Evolutionary conservation across 2,888 invertebrate species (phyloP), one percentile per base, ranked within the genome.

Genomic region (Noctua comes): DNA sequence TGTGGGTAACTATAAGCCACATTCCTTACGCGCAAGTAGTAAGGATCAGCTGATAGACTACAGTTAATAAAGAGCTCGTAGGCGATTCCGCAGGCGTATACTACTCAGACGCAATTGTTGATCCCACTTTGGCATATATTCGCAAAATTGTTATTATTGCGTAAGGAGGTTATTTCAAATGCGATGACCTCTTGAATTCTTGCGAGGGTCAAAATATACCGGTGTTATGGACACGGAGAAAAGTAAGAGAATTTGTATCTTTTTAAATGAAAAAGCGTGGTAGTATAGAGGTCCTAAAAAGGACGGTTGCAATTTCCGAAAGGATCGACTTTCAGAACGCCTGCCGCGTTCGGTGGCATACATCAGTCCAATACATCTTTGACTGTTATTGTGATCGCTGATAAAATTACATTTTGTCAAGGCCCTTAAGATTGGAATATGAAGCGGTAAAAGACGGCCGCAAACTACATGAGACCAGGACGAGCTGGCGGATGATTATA

Each of bases 11-110:
- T 18, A 68, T 62, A 8, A 59, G 21, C 64, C 31, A 64, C 84
- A 85, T 86, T 84, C 80, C 71, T 76, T 31, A 73, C n/a, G 48
- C 54, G 73, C 69, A 80, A 81, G 71, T 85, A 82, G 76, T 87
- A 86, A 59, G 66, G 21, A 85, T 76, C 88, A 87, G 82, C 86
- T 85, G 86, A 71, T 62, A 46, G 78, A 69, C 71, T 40, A 48
- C 13, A 11, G 57, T 57, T 64, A 76, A 78, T 73, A 18, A 57
- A 11, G 24, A 66, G 21, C 21, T 68, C 78, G 86, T 86, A 85
- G 86, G 86, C 82, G 86, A 73, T n/a, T 13, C 21, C 72, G 85
- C 87, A 72, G 87, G 87, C 87, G 85, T 84, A 72, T 36, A 76
- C 73, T 72, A 68, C 77, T 80, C 80, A 75, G 84, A 73, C 80